Evolutionary conservation across 1,140 invertebrate species (phyloP).

Genomic region (Achroia grisella): DNA sequence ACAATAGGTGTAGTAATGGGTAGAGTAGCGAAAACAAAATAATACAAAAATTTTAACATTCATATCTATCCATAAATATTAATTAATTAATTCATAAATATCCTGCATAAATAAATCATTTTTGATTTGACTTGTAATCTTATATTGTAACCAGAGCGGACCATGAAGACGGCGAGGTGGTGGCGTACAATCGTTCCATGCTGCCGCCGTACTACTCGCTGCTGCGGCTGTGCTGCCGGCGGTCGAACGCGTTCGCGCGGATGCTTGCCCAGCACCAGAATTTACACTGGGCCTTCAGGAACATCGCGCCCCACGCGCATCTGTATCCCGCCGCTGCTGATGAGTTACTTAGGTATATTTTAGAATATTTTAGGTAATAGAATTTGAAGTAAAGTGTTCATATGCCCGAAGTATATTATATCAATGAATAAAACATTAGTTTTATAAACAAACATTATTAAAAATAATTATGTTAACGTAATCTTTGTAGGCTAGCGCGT

Average conservation of each 20-base stretch:
- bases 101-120: not conserved
- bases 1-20: no score
- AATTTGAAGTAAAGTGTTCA: no score
- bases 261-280: slow-evolving; percentile 94
- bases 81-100: no score
- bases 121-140: no score
- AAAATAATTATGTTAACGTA: no score
- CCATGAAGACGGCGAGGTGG: slow-evolving; percentile 96
- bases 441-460: no score
- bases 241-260: slow-evolving; percentile 88
- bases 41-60: no score
- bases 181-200: slow-evolving; percentile 94
- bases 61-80: no score
- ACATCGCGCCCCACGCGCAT: slow-evolving; percentile 94
- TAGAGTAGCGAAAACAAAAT: no score
- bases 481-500: slow-evolving; percentile 35
- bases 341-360: slow-evolving; percentile 80
- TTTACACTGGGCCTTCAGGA: slow-evolving; percentile 96
- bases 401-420: no score
- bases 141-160: slow-evolving; percentile 80
- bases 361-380: not conserved
- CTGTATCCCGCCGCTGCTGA: slow-evolving; percentile 93
- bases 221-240: slow-evolving; percentile 90
- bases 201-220: slow-evolving; percentile 96
- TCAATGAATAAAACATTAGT: no score